Conservation (phyloP, 92 coral and sea anemone species). For the Parazoanthus atlanticus region DNA sequence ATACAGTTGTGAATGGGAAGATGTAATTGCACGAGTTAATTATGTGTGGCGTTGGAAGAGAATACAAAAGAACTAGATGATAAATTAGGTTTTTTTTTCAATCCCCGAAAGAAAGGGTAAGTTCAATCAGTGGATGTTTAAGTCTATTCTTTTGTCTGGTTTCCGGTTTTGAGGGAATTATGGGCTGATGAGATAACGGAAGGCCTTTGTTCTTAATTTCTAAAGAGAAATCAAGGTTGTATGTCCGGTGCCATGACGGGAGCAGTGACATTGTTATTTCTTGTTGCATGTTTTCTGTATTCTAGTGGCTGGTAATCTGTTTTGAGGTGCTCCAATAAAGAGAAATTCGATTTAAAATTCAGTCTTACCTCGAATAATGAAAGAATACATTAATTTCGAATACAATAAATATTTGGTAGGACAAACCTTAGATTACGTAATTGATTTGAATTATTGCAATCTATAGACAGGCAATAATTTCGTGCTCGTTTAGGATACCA, state of each 20-base stretch:
- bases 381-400: too few relatives aligned
- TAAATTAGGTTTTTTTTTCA: background rate
- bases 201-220: slow-evolving; percentile 23
- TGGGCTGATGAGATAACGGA: slow-evolving; percentile 18
- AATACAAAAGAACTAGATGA: background rate
- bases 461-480: too few relatives aligned
- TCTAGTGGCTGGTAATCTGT: background rate
- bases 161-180: slow-evolving; percentile 35
- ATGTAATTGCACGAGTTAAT: slow-evolving; percentile 28
- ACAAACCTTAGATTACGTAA: background rate
- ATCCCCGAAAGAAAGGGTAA: background rate
- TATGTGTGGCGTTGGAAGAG: background rate
- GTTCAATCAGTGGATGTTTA: background rate
- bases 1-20: slow-evolving; percentile 19
- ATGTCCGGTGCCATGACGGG: background rate
- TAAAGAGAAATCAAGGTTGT: slow-evolving; percentile 12
- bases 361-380: too few relatives aligned
- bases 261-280: background rate
- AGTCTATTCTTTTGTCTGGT: slow-evolving; percentile 1
- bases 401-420: background rate
- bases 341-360: too few relatives aligned
- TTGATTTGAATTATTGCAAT: too few relatives aligned
- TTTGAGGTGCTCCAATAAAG: background rate
- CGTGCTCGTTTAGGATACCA: too few relatives aligned
- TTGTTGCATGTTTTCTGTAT: background rate